Evolutionary conservation across 2,113 vertebrate species (phyloP).

Genomic region (Chaetops frenatus): DNA sequence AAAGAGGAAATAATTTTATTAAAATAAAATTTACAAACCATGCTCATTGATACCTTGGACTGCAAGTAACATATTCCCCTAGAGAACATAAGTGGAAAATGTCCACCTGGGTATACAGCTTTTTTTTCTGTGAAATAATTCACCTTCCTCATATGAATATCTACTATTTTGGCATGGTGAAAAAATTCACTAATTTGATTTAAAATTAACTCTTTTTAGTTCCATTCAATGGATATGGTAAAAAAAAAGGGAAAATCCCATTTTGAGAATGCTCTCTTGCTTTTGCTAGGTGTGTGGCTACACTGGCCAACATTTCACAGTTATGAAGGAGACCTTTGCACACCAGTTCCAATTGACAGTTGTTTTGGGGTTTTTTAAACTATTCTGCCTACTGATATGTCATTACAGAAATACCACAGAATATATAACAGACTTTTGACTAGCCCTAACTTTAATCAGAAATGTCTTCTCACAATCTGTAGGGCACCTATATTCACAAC

Average conservation of each 20-base stretch:
- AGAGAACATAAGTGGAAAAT: background rate
- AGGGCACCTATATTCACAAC: background rate
- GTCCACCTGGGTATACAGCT: background rate
- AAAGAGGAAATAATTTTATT: background rate
- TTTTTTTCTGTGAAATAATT: background rate
- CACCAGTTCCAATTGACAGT: background rate
- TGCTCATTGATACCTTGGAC: background rate
- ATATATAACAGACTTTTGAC: background rate
- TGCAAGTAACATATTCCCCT: background rate
- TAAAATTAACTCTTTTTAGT: background rate
- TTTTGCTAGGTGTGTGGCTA: background rate
- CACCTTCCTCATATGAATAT: background rate
- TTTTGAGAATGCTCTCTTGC: background rate
- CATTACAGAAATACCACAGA: background rate
- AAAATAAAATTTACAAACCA: background rate
- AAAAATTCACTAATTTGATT: background rate
- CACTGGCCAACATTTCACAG: background rate
- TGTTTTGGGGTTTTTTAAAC: background rate
- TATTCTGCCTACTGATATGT: background rate
- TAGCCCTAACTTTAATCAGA: background rate
- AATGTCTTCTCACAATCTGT: background rate
- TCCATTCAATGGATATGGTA: background rate
- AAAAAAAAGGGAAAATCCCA: background rate
- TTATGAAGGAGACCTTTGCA: background rate
- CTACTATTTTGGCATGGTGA: background rate